Evolutionary conservation across 2,113 vertebrate genomes (phyloP).

Genomic region (Dasyprocta punctata): DNA sequence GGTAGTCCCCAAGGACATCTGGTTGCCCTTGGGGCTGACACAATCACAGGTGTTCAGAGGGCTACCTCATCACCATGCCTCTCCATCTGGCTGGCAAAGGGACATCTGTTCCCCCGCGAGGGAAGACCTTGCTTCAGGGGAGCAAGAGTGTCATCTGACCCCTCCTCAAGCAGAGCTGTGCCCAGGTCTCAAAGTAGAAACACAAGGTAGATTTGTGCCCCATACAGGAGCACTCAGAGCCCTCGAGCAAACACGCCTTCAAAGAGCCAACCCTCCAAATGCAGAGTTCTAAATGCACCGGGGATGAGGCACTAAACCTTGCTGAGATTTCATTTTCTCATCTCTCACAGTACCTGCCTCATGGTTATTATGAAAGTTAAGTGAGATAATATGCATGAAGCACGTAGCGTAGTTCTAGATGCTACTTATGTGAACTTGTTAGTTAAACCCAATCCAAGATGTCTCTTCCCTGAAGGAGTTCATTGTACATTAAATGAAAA

Average conservation of each 20-base stretch:
- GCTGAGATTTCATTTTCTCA: neutral
- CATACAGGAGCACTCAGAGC: neutral
- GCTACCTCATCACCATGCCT: neutral
- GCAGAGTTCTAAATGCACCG: neutral
- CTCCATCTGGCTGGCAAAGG: slow-evolving; percentile 47
- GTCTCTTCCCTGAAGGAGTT: neutral
- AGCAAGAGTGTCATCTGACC: neutral
- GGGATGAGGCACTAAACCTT: neutral
- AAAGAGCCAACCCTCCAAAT: neutral
- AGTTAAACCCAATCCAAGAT: neutral
- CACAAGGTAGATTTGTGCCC: neutral
- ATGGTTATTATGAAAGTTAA: neutral
- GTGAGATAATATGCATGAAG: neutral
- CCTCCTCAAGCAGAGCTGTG: neutral
- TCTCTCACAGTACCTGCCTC: neutral
- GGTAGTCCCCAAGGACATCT: slow-evolving; percentile 63
- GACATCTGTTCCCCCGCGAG: slow-evolving; percentile 11
- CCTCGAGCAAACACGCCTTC: neutral
- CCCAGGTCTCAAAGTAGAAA: neutral
- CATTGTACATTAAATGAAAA: neutral
- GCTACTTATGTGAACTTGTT: neutral
- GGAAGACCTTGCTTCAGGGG: neutral
- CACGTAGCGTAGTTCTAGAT: neutral
- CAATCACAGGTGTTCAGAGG: slow-evolving; percentile 53
- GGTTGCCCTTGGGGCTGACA: slow-evolving; percentile 62